A percentile compares a stretch with the other conserved stretches of the same genome.
These are phyloP conservation scores for Podilymbus podiceps DNA, from an alignment of 2,113 vertebrate species.

Conservation along the genomic window DNA sequence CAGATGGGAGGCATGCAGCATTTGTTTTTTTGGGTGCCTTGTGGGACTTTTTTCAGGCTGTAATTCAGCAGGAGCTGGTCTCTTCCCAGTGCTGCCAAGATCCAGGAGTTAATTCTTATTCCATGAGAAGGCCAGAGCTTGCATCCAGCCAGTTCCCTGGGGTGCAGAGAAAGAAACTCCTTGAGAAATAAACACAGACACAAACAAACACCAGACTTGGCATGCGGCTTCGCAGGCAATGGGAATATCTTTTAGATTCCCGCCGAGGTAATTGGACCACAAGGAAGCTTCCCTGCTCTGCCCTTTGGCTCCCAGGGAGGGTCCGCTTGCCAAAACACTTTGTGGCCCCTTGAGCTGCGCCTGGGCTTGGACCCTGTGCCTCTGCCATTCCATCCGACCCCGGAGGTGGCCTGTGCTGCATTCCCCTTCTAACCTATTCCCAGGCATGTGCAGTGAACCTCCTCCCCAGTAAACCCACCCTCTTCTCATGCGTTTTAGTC, in stretches of 20 bases:
- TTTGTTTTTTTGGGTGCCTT: neutral
- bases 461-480: neutral
- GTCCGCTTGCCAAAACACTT: constrained; percentile 16
- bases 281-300: constrained; percentile 19
- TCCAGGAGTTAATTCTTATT: constrained; percentile 57
- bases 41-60: neutral
- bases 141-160: constrained; percentile 49
- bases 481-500: neutral
- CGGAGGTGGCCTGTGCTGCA: neutral
- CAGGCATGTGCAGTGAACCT: neutral
- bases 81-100: neutral
- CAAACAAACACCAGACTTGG: constrained; percentile 63
- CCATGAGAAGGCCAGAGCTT: constrained; percentile 55
- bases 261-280: constrained; percentile 19
- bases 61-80: neutral
- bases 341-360: neutral
- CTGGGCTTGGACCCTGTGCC: neutral
- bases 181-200: constrained; percentile 62
- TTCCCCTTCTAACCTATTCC: neutral
- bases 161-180: constrained; percentile 40
- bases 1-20: neutral
- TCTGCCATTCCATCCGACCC: neutral
- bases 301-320: neutral
- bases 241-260: constrained; percentile 56
- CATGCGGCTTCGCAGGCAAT: constrained; percentile 27